phyloP scores from a whole-genome alignment of 35 echinoderm and acorn worm genomes.

The Chiridota heheva region DNA sequence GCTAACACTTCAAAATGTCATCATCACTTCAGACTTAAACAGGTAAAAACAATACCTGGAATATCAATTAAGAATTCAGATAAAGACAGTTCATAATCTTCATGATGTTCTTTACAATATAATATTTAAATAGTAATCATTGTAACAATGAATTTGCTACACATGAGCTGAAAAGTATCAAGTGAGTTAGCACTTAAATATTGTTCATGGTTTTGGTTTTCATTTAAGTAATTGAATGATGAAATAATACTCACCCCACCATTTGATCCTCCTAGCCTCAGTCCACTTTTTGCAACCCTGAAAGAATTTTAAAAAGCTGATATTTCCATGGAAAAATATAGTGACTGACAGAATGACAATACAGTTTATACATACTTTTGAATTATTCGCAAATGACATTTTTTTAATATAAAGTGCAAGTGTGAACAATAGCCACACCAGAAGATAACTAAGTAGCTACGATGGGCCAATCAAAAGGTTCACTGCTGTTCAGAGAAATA shows the following conservation, averaged over 20 bases:
- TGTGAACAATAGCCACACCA: too few species aligned
- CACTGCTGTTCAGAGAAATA: too few species aligned
- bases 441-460: too few species aligned
- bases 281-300: constrained; percentile 86
- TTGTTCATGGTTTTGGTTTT: not conserved
- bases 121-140: not conserved
- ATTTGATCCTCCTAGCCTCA: constrained; percentile 79
- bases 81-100: too few species aligned
- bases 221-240: not conserved
- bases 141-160: not conserved
- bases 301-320: too few species aligned
- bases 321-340: not conserved
- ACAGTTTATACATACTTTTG: not conserved
- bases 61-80: too few species aligned
- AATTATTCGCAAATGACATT: too few species aligned
- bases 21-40: too few species aligned
- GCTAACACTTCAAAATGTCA: too few species aligned
- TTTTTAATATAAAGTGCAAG: too few species aligned
- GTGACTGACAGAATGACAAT: not conserved
- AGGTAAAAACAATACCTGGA: too few species aligned
- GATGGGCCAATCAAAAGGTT: not conserved
- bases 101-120: too few species aligned
- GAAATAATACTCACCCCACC: constrained; percentile 74
- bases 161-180: not conserved
- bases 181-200: not conserved